phyloP scores from a whole-genome alignment of 2,113 vertebrate species.

The Talpa occidentalis region DNA sequence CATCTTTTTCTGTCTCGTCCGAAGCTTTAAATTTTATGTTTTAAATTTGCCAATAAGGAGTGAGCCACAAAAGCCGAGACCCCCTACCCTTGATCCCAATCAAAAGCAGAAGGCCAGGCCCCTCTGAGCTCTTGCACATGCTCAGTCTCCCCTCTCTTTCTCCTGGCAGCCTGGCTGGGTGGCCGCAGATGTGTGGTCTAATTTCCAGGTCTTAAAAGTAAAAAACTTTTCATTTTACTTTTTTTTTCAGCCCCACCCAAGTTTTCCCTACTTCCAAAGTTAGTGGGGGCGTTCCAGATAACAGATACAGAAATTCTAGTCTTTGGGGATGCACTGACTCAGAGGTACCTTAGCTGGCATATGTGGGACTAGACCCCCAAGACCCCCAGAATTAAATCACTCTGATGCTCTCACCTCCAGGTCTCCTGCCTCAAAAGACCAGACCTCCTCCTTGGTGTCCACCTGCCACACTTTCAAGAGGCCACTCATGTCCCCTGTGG shows the following conservation, averaged over 20 bases:
- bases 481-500: slow-evolving; percentile 97
- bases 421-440: slow-evolving; percentile 97
- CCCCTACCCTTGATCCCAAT: not conserved
- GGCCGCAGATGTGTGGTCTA: not conserved
- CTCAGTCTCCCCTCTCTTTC: not conserved
- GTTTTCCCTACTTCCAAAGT: not conserved
- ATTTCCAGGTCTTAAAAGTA: not conserved
- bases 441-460: slow-evolving; percentile 93
- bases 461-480: slow-evolving; percentile 97
- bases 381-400: not conserved
- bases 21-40: no score
- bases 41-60: not conserved
- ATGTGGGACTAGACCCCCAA: not conserved
- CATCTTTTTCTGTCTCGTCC: no score
- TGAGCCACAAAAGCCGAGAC: not conserved
- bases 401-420: slow-evolving; percentile 90
- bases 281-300: not conserved
- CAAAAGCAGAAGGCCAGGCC: not conserved
- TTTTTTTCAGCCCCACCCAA: not conserved
- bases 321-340: not conserved
- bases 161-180: not conserved
- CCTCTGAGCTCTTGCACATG: not conserved
- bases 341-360: not conserved
- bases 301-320: not conserved
- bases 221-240: not conserved